A percentile compares a stretch with the other conserved stretches of the same genome.
Conservation (phyloP, 2,113 vertebrate species). For the Paratilapia polleni region DNA sequence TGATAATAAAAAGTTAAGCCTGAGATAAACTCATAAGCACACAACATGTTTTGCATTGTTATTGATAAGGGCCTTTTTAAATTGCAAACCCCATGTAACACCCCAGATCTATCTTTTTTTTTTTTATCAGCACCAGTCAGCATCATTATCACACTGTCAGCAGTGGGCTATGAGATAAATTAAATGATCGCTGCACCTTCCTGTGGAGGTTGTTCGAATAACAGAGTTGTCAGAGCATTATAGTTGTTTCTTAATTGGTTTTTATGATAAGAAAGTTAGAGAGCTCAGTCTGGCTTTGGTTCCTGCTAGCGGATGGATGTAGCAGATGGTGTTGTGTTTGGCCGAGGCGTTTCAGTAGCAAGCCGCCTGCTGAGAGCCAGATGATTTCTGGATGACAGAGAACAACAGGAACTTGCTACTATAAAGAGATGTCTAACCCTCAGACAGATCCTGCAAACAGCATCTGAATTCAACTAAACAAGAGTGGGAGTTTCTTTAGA, state of each 20-base stretch:
- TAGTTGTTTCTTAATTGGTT: conserved; percentile 19
- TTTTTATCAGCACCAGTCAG: background rate
- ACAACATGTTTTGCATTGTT: background rate
- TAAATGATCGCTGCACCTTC: background rate
- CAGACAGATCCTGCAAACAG: background rate
- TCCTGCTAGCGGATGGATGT: conserved; percentile 21
- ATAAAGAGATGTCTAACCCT: background rate
- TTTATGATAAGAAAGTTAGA: conserved; percentile 9
- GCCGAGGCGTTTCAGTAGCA: conserved; percentile 13
- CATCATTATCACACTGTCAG: background rate
- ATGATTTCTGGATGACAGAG: conserved; percentile 26
- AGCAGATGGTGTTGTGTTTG: conserved; percentile 67
- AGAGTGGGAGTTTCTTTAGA: background rate
- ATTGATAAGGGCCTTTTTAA: background rate
- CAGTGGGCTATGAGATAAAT: background rate
- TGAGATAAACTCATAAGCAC: background rate
- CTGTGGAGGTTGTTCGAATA: conserved; percentile 2
- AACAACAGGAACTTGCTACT: conserved; percentile 35
- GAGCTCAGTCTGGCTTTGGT: conserved; percentile 27
- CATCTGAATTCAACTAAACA: background rate
- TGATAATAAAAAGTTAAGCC: background rate
- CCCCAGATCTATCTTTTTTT: background rate
- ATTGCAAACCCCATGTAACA: background rate
- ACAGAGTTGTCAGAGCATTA: conserved; percentile 16
- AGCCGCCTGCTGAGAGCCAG: conserved; percentile 23